Evolutionary conservation across 2,113 vertebrate genomes (phyloP).

Genomic region (Gavialis gangeticus): DNA sequence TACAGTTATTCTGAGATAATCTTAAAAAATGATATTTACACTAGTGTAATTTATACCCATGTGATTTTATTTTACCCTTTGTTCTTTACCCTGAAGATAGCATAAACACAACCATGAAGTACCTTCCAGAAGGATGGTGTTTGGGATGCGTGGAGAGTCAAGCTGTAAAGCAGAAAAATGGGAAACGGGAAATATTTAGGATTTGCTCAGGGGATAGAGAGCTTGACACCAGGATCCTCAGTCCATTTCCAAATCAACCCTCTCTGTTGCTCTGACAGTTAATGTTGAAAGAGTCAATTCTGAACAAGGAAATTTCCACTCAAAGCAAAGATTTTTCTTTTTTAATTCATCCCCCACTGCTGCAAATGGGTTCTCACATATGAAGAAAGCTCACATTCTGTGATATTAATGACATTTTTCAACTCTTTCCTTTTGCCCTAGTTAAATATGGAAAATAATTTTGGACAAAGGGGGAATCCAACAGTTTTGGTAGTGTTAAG

Average conservation of each 20-base stretch:
- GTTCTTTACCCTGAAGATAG: too few relatives aligned
- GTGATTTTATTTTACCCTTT: too few relatives aligned
- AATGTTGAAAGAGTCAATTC: not conserved
- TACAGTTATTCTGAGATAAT: too few relatives aligned
- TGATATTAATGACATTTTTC: slow-evolving; percentile 23
- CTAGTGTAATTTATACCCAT: too few relatives aligned
- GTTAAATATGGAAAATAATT: slow-evolving; percentile 39
- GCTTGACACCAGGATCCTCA: not conserved
- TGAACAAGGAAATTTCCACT: not conserved
- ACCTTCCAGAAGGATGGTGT: not conserved
- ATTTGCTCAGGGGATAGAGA: not conserved
- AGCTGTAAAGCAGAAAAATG: not conserved
- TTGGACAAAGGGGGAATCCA: slow-evolving; percentile 13
- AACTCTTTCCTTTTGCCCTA: not conserved
- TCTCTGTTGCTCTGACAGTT: not conserved
- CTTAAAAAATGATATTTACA: too few relatives aligned
- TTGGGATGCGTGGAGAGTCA: not conserved
- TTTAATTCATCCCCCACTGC: not conserved
- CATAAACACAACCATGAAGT: too few relatives aligned
- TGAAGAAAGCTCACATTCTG: slow-evolving; percentile 16
- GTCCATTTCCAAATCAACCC: not conserved
- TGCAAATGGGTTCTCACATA: not conserved
- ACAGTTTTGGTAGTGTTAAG: slow-evolving; percentile 7
- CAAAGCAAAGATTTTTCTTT: slow-evolving; percentile 15
- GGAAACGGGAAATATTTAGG: not conserved